Evolutionary conservation across 2,888 invertebrate genomes (phyloP), one percentile per base, ranked within the genome.

Genomic region (Machimus atricapillus): DNA sequence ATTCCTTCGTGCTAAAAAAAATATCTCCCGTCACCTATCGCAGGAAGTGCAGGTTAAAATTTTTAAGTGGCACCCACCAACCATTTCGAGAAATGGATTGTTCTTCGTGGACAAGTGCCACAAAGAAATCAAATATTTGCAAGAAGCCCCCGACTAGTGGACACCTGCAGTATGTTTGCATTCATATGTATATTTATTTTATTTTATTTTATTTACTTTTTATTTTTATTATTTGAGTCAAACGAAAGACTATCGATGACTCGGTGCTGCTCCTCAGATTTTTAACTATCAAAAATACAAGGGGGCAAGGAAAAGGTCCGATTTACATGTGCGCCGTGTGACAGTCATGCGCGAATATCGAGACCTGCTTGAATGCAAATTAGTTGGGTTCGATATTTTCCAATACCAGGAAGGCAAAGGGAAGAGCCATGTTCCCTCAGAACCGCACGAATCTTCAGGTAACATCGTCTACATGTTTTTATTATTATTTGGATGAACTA

Each of bases 81-180:
- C 23, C 23, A 66, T 66, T 66, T 23, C 12, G 78, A 9, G 40
- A 78, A 40, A 19, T 40, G 9, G 23, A 37, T 37, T 34, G 46
- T 19, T 78, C 37, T 78, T 19, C 23, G 34, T 14, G 43, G 78
- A n/a, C 43, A 78, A 78, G 78, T 78, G 78, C 23, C 78, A 78
- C 43, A 77, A 77, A 77, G 77, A 77, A 77, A 77, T 78, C 78
- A 78, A 78, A 78, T 78, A 78, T 78, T 78, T 78, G 40, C 78
- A 34, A 78, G 43, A 7, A 37, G 23, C 23, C 14, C 43, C 8
- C 78, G 19, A 78, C 14, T 9, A 40, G 37, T 19, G 37, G 14
- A 9, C 37, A 78, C 78, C 78, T 43, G 37, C 43, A 78, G 46
- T 23, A 27, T 19, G 27, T 23, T 66, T 27, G 66, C 56, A 46